A percentile compares a stretch with the other conserved stretches of the same genome.
Conservation (phyloP, 2,888 invertebrate genomes). For the Scotopteryx bipunctaria region DNA sequence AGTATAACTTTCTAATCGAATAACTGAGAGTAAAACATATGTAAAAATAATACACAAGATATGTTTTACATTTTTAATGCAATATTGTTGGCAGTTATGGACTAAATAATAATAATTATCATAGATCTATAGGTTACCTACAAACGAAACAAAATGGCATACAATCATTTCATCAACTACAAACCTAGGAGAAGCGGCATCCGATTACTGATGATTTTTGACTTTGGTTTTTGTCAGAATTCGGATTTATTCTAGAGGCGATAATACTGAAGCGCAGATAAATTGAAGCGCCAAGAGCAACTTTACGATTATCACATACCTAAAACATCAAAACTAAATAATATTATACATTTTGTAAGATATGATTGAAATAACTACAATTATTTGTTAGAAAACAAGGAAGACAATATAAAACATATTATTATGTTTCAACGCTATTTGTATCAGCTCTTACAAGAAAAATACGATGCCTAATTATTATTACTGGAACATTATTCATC, state of each 20-base stretch:
- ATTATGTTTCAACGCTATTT: constrained; percentile 4
- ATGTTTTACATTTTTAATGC: constrained; percentile 17
- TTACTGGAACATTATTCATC: constrained; percentile 22
- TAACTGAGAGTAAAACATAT: too few species aligned
- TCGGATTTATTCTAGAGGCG: constrained; percentile 44
- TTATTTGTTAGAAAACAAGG: neutral
- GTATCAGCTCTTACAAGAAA: constrained; percentile 6
- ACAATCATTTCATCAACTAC: constrained; percentile 59
- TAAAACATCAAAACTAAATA: constrained; percentile 7
- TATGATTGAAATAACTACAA: constrained; percentile 10
- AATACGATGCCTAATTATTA: constrained; percentile 2
- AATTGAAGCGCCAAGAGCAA: constrained; percentile 17
- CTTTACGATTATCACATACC: constrained; percentile 25
- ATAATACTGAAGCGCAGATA: constrained; percentile 59
- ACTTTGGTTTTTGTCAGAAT: constrained; percentile 66
- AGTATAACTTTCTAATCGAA: too few species aligned
- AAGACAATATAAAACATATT: constrained; percentile 5
- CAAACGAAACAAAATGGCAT: constrained; percentile 68
- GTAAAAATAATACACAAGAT: neutral
- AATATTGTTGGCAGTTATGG: constrained; percentile 71
- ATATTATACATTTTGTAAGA: constrained; percentile 1
- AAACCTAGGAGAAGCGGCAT: constrained; percentile 41
- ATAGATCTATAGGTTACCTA: constrained; percentile 59
- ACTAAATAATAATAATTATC: constrained; percentile 63
- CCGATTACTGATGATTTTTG: constrained; percentile 52